Conservation (phyloP, 2,888 invertebrate genomes). For the Allacma fusca region DNA sequence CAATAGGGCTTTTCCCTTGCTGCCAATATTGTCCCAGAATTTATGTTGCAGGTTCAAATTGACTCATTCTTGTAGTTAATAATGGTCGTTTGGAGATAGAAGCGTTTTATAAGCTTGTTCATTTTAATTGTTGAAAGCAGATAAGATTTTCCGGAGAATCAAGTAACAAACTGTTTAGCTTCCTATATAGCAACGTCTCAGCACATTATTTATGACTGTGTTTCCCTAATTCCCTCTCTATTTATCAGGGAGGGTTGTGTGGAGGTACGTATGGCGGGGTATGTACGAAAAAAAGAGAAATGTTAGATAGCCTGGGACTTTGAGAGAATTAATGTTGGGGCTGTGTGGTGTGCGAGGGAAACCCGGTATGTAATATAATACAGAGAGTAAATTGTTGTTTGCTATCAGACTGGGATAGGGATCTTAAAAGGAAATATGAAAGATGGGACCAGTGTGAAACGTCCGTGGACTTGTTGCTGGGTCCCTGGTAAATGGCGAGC, state of each 20-base stretch:
- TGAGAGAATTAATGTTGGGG: background rate
- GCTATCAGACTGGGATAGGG: slow-evolving; percentile 18
- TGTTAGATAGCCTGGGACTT: background rate
- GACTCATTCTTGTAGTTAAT: slow-evolving; percentile 1
- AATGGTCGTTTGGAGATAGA: slow-evolving; percentile 13
- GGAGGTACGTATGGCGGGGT: background rate
- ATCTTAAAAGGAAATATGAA: slow-evolving; percentile 28
- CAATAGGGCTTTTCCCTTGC: background rate
- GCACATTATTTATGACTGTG: slow-evolving; percentile 31
- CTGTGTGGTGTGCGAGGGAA: background rate
- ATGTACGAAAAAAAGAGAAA: background rate
- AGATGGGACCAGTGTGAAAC: slow-evolving; percentile 27
- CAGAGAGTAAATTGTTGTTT: slow-evolving; percentile 24
- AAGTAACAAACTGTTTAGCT: background rate
- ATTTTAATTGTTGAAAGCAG: slow-evolving; percentile 20
- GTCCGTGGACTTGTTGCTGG: background rate
- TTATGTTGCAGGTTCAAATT: slow-evolving; percentile 29
- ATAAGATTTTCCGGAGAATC: slow-evolving; percentile 1
- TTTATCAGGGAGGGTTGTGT: background rate
- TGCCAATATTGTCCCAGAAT: slow-evolving; percentile 12
- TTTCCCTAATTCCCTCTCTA: background rate
- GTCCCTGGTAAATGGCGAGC: background rate
- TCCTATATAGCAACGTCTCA: background rate
- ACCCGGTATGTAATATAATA: background rate
- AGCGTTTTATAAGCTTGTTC: slow-evolving; percentile 16